Percentiles rank a stretch among this genome's conserved stretches.
Evolutionary conservation across 2,797 vertebrate species (phyloP).

Genomic region (Leucoraja ocellata): DNA sequence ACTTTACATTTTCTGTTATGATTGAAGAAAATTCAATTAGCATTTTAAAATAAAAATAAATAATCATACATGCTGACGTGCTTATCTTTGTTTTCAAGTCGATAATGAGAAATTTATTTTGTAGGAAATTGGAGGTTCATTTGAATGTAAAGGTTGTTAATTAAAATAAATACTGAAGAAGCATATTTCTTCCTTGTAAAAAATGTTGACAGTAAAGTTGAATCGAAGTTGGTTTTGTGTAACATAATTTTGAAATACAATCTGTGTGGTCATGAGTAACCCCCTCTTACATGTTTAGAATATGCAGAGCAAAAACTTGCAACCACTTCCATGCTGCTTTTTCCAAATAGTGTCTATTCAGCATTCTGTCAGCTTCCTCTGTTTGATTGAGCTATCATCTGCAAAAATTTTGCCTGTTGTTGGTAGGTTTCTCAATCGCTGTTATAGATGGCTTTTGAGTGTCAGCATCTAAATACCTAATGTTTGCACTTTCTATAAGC

Average conservation of each 20-base stretch:
- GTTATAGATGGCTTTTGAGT: slow-evolving; percentile 65
- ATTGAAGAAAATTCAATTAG: neutral
- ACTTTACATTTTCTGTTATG: neutral
- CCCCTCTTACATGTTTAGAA: slow-evolving; percentile 44
- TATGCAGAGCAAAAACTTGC: slow-evolving; percentile 45
- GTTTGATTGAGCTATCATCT: slow-evolving; percentile 74
- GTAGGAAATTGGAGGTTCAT: neutral
- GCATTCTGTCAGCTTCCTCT: slow-evolving; percentile 60
- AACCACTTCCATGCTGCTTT: slow-evolving; percentile 48
- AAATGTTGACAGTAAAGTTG: neutral
- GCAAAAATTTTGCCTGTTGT: slow-evolving; percentile 59
- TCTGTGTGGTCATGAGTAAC: neutral
- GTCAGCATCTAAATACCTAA: slow-evolving; percentile 42
- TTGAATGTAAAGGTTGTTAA: slow-evolving; percentile 1
- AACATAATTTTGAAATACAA: slow-evolving; percentile 10
- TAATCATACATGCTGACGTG: neutral
- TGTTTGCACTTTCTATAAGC: neutral
- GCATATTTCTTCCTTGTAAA: neutral
- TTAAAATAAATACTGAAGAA: neutral
- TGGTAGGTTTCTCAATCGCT: slow-evolving; percentile 61
- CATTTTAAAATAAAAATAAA: neutral
- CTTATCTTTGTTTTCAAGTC: neutral
- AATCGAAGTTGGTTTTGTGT: neutral
- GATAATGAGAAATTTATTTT: neutral
- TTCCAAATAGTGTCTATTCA: slow-evolving; percentile 51